Evolutionary conservation across 1,140 invertebrate species (phyloP).

Genomic region (Condylostylus longicornis): DNA sequence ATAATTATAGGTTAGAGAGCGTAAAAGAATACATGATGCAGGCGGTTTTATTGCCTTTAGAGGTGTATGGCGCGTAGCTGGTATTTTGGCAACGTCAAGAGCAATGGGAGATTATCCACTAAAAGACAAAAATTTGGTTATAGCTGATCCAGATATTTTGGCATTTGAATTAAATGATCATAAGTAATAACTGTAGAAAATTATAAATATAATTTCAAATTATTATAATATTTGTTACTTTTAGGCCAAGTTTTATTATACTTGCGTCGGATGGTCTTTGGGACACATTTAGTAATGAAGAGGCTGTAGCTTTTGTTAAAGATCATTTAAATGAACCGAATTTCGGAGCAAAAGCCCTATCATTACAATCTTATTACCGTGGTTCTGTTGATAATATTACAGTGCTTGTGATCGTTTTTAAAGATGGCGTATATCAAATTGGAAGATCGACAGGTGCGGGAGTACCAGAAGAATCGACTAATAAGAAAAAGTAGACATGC

Average conservation of each 20-base stretch:
- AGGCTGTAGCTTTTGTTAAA: constrained; percentile 76
- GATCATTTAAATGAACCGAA: constrained; percentile 67
- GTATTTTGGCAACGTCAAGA: constrained; percentile 86
- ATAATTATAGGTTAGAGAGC: constrained; percentile 56
- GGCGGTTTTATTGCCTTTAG: constrained; percentile 89
- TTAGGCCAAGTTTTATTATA: constrained; percentile 68
- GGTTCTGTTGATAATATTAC: constrained; percentile 94
- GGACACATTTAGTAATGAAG: constrained; percentile 90
- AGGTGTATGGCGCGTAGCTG: constrained; percentile 91
- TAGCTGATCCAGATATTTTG: constrained; percentile 87
- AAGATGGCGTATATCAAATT: constrained; percentile 35
- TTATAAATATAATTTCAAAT: not conserved
- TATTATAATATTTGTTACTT: not conserved
- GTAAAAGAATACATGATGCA: constrained; percentile 75
- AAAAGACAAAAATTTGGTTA: constrained; percentile 85
- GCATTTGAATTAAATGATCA: constrained; percentile 80
- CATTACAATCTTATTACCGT: constrained; percentile 76
- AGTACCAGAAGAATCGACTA: not conserved
- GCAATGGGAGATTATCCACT: constrained; percentile 89
- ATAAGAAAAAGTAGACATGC: too few relatives aligned
- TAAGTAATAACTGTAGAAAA: constrained; percentile 31
- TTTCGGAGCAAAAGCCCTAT: constrained; percentile 78
- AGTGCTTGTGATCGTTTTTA: constrained; percentile 79
- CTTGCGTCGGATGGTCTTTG: constrained; percentile 90
- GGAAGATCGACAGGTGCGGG: constrained; percentile 5